Evolutionary conservation across 2,797 vertebrate species (phyloP).

Genomic region (Falco novaeseelandiae): DNA sequence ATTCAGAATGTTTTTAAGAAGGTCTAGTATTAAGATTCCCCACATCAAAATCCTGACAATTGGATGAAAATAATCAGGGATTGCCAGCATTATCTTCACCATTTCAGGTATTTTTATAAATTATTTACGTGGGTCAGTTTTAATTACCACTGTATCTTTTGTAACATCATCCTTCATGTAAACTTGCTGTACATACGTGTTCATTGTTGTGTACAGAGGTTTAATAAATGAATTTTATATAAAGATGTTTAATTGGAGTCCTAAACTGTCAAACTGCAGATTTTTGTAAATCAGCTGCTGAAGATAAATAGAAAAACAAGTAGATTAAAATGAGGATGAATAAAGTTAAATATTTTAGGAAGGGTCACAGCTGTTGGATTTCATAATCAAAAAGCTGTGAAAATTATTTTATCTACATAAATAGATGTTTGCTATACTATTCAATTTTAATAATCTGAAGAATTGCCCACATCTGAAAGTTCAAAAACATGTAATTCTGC

Average conservation of each 20-base stretch:
- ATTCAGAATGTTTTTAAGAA: slow-evolving; percentile 73
- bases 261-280: not conserved
- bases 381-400: not conserved
- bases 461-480: not conserved
- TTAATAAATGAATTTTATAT: slow-evolving; percentile 81
- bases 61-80: slow-evolving; percentile 73
- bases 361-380: not conserved
- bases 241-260: not conserved
- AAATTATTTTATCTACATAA: not conserved
- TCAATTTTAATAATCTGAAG: not conserved
- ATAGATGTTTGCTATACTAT: not conserved
- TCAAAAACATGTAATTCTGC: not conserved
- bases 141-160: slow-evolving; percentile 75
- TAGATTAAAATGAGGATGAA: not conserved
- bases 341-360: not conserved
- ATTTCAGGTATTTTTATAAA: slow-evolving; percentile 79
- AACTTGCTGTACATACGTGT: slow-evolving; percentile 72
- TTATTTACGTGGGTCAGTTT: slow-evolving; percentile 73
- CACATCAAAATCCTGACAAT: slow-evolving; percentile 46
- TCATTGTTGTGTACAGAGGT: slow-evolving; percentile 73
- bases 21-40: slow-evolving; percentile 54
- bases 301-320: not conserved
- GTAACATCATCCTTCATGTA: slow-evolving; percentile 67
- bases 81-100: slow-evolving; percentile 65
- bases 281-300: not conserved